Evolutionary conservation across 37 sponge, comb jelly and placozoan species (phyloP), one percentile per base, ranked within the genome.

Genomic region (Crambe crambe): DNA sequence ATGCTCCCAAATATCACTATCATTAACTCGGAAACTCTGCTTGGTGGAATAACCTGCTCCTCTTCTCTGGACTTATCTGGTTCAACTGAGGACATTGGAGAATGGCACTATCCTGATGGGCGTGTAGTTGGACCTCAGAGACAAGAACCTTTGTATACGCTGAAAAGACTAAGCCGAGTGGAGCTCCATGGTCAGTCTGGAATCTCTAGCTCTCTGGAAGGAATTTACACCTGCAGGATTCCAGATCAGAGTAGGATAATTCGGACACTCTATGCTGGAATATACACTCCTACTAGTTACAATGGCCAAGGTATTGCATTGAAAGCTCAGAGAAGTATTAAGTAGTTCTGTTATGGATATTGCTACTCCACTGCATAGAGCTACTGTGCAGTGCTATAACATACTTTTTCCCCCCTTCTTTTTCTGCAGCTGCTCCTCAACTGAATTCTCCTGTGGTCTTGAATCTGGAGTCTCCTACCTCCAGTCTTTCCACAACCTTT

Each of bases 401-500:
- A n/a, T n/a, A n/a, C n/a, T n/a, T n/a, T n/a, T n/a, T n/a, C n/a
- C n/a, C n/a, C n/a, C n/a, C n/a, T n/a, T n/a, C n/a, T n/a, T n/a
- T n/a, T n/a, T n/a, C n/a, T 21, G 2, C 66, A 86, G 87, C 74
- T 56, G 58, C 35, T 57, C 87, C 87, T 31, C 58, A 72, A n/a
- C 3, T 86, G 4, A 20, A 21, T 6, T 25, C 58, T 2, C 87
- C 87, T 38, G 58, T 72, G 36, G 25, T n/a, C 21, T 80, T 86
- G 40, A 42, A 40, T 4, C 75, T 86, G 41, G 42, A 79, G 42
- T 51, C 75, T 29, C 3, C 42, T 2, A 75, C 51, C 70, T 41
- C 80, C 38, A 10, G 17, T 10, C 39, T 37, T 43, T 76, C 80
- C 35, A 54, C 86, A 5, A 20, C 35, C 56, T 86, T 86, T 59